phyloP scores from a whole-genome alignment of 2,888 invertebrate genomes.

The Choristoneura rosaceana region DNA sequence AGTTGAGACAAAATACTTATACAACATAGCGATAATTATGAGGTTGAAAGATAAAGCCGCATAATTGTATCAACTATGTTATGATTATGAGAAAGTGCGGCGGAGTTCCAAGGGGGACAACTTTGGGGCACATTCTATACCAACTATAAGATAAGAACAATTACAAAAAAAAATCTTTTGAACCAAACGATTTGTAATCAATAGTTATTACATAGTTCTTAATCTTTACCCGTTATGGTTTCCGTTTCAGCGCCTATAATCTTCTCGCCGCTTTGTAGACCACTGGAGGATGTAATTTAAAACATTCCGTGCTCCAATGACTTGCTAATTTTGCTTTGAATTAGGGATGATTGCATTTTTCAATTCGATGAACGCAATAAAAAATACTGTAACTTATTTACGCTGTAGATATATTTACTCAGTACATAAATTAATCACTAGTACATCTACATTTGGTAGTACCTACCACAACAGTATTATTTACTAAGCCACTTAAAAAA shows the following conservation, averaged over 20 bases:
- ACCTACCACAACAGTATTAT: background rate
- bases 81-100: background rate
- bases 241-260: conserved; percentile 27
- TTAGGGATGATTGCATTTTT: conserved; percentile 22
- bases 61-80: background rate
- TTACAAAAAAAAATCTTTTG: background rate
- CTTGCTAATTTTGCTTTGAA: conserved; percentile 5
- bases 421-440: background rate
- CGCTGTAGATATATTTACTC: background rate
- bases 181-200: background rate
- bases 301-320: conserved; percentile 22
- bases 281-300: conserved; percentile 34
- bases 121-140: background rate
- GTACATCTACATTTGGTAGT: background rate
- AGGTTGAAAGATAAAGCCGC: too few species aligned
- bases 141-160: background rate
- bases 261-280: conserved; percentile 20
- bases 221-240: conserved; percentile 21
- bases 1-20: too few species aligned
- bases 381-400: background rate
- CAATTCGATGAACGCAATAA: background rate
- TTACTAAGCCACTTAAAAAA: background rate
- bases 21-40: too few species aligned
- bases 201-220: conserved; percentile 13
- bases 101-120: background rate